A percentile compares a stretch with the other conserved stretches of the same genome.
phyloP scores from a whole-genome alignment of 2,888 invertebrate genomes.

The Fragum whitleyi region DNA sequence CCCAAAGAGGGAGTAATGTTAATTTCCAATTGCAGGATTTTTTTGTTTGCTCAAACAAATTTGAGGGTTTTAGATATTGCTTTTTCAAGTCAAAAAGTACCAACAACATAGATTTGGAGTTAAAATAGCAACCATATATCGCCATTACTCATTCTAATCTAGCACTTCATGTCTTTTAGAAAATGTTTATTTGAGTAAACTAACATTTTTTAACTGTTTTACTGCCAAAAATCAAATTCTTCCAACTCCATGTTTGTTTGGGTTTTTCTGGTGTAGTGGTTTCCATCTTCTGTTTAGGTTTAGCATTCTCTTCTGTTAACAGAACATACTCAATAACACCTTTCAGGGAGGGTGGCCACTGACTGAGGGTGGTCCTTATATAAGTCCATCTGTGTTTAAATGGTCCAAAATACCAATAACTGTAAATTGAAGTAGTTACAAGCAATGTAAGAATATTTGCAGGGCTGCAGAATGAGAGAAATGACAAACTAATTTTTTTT shows the following conservation, averaged over 20 bases:
- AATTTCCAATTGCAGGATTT: too few relatives aligned
- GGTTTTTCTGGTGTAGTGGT: constrained; percentile 33
- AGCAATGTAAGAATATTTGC: not conserved
- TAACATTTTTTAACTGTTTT: constrained; percentile 9
- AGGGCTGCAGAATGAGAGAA: not conserved
- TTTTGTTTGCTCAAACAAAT: too few relatives aligned
- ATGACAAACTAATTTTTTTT: too few relatives aligned
- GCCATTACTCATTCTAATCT: too few relatives aligned
- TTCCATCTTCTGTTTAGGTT: constrained; percentile 34
- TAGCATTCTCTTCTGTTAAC: constrained; percentile 72
- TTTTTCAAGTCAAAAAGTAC: too few relatives aligned
- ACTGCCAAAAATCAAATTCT: constrained; percentile 42
- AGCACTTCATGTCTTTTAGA: not conserved
- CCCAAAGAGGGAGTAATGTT: too few relatives aligned
- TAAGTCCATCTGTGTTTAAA: constrained; percentile 92
- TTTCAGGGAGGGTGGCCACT: constrained; percentile 86
- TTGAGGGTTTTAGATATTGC: too few relatives aligned
- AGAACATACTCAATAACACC: constrained; percentile 91
- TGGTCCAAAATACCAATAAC: constrained; percentile 94
- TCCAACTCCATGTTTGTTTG: constrained; percentile 57
- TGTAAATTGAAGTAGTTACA: constrained; percentile 55
- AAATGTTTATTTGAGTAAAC: not conserved
- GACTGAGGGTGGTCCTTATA: constrained; percentile 87
- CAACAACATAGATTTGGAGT: too few relatives aligned
- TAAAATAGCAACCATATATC: too few relatives aligned